A percentile compares a stretch with the other conserved stretches of the same genome.
phyloP scores from a whole-genome alignment of 2,113 vertebrate genomes.

The Lampris megalopsis region DNA sequence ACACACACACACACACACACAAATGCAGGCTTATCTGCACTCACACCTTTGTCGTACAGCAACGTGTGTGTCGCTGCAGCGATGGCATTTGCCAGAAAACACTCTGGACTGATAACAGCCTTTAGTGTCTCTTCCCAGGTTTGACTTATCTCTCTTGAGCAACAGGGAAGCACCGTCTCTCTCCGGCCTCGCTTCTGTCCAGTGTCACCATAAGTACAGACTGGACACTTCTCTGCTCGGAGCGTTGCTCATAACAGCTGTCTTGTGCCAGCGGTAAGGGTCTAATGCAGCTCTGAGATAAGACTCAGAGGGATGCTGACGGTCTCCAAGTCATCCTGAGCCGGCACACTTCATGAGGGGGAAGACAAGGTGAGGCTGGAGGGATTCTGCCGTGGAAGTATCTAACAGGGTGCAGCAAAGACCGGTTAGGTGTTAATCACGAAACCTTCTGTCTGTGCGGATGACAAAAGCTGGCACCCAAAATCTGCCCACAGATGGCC shows the following conservation, averaged over 20 bases:
- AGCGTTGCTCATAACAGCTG: conserved; percentile 22
- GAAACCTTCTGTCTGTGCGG: conserved; percentile 26
- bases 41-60: conserved; percentile 69
- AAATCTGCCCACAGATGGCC: conserved; percentile 60
- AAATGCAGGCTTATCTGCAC: conserved; percentile 69
- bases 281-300: conserved; percentile 40
- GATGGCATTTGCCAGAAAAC: conserved; percentile 49
- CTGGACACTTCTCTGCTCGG: conserved; percentile 22
- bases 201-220: conserved; percentile 55
- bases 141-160: conserved; percentile 72
- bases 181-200: conserved; percentile 42
- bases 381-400: conserved; percentile 23
- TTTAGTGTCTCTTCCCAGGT: conserved; percentile 52
- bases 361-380: conserved; percentile 4
- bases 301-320: conserved; percentile 37
- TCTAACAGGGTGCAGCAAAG: conserved; percentile 39
- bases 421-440: conserved; percentile 19
- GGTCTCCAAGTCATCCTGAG: conserved; percentile 60
- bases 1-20: conserved; percentile 30
- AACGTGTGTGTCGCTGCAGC: conserved; percentile 59
- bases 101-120: conserved; percentile 67
- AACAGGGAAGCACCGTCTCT: conserved; percentile 63
- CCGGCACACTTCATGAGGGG: conserved; percentile 15
- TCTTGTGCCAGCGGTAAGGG: conserved; percentile 27
- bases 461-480: conserved; percentile 45